Conservation (phyloP, 1,140 invertebrate species). For the Triops longicaudatus region DNA sequence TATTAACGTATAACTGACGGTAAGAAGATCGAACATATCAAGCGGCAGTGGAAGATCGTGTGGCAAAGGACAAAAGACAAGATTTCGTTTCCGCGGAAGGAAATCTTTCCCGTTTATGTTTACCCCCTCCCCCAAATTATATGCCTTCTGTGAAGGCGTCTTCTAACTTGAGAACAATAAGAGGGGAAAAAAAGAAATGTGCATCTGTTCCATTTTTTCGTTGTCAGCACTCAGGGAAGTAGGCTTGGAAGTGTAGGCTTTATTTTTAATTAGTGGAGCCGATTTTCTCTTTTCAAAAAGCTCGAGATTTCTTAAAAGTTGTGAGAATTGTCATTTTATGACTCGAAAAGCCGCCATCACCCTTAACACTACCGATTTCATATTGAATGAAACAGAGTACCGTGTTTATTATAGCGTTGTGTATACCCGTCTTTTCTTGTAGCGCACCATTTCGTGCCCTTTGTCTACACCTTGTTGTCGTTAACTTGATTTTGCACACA, state of each 20-base stretch:
- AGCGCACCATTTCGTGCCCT: neutral
- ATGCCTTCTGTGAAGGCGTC: neutral
- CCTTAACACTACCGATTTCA: neutral
- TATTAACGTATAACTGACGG: constrained; percentile 35
- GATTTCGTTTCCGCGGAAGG: neutral
- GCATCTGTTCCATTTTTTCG: neutral
- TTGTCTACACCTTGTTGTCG: neutral
- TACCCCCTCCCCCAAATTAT: neutral
- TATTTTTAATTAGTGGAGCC: no score
- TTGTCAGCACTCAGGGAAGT: constrained; percentile 2
- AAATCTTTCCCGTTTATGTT: no score
- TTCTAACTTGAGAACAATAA: neutral
- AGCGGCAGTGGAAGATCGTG: neutral
- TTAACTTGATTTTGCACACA: neutral
- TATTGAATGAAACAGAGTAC: neutral
- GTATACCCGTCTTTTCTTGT: neutral
- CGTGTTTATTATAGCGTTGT: neutral
- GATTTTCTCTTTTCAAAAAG: neutral
- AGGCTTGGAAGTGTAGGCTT: neutral
- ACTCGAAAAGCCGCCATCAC: neutral
- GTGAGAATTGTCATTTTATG: neutral
- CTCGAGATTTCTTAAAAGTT: neutral
- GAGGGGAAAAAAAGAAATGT: neutral
- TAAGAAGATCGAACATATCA: neutral
- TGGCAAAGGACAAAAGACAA: neutral